phyloP scores from a whole-genome alignment of 2,888 invertebrate species.

The Embidobia sp. region DNA sequence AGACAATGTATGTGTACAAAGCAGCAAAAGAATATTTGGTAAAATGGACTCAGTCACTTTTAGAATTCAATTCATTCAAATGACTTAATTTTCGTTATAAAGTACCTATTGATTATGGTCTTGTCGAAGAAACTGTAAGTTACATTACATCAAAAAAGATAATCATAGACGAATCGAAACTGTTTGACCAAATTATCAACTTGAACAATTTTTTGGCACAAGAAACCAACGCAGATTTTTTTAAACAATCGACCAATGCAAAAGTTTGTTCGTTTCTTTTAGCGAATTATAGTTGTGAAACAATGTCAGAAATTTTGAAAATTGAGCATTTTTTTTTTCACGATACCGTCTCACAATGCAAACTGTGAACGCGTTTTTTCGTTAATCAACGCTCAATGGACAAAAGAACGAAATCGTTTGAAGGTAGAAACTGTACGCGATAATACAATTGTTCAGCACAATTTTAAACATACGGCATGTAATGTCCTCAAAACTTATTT shows the following conservation, averaged over 20 bases:
- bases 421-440: background rate
- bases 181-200: conserved; percentile 39
- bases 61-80: conserved; percentile 20
- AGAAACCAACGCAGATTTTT: too few relatives aligned
- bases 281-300: background rate
- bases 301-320: background rate
- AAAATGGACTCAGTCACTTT: conserved; percentile 16
- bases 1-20: conserved; percentile 16
- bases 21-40: conserved; percentile 28
- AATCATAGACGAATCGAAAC: conserved; percentile 13
- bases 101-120: background rate
- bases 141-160: conserved; percentile 24
- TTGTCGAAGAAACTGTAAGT: conserved; percentile 8
- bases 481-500: too few relatives aligned
- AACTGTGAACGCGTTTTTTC: conserved; percentile 25
- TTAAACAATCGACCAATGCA: conserved; percentile 3
- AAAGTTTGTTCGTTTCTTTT: conserved; percentile 1
- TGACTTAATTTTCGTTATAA: conserved; percentile 21
- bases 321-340: conserved; percentile 19
- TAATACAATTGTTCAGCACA: too few relatives aligned
- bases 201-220: conserved; percentile 9
- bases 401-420: conserved; percentile 9
- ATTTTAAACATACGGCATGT: too few relatives aligned
- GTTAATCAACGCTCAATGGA: conserved; percentile 19
- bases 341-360: conserved; percentile 14